Base-by-base conservation (phyloP, 1,140 invertebrate genomes). In the Temnothorax longispinosus region DNA sequence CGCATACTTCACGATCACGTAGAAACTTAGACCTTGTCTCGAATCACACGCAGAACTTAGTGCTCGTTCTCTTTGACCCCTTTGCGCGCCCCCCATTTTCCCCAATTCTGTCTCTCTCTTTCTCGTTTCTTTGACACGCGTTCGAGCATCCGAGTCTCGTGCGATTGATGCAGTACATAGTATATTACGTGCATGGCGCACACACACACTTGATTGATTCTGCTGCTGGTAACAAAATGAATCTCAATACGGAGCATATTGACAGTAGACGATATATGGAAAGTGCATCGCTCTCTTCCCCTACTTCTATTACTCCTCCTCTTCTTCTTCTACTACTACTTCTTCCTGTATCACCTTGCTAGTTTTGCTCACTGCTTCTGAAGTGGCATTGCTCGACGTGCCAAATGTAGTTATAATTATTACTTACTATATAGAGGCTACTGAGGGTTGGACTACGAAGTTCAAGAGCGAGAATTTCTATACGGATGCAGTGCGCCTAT, bases 341-440 rank as follows among this genome's bases (percentile, higher is more conserved):
- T 75, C 21, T 32, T 77, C 71, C 27, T 85, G 11, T 72, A 15
- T 11, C 67, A 78, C 44, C 85, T 89, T 78, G 87, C 75, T 89
- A 89, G 65, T 80, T 65, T 80, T 85, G 74, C 67, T 87, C 89
- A 87, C 80, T 27, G 86, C 85, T 89, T 89, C 62, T 85, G 58
- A 87, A 90, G 86, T 90, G 89, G 89, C 89, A 90, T 80, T 67
- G 88, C 86, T 90, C 76, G 86, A 89, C 76, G 54, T 56, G 64
- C 18, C 87, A 80, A 84, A 18, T 27, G 50, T 78, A 89, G 82
- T 89, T 86, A 78, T 58, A 78, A 89, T 82, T 76, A 82, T 82
- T 81, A 75, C 32, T 15, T 27, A 27, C 27, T 27, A 27, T 27
- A 60, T 27, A 58, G 21, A 71, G 47, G n/a, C 15, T 60, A 27